These are phyloP conservation scores for Trochalopteron elliotii DNA, from an alignment of 2,113 vertebrate species.

Conservation along the genomic window DNA sequence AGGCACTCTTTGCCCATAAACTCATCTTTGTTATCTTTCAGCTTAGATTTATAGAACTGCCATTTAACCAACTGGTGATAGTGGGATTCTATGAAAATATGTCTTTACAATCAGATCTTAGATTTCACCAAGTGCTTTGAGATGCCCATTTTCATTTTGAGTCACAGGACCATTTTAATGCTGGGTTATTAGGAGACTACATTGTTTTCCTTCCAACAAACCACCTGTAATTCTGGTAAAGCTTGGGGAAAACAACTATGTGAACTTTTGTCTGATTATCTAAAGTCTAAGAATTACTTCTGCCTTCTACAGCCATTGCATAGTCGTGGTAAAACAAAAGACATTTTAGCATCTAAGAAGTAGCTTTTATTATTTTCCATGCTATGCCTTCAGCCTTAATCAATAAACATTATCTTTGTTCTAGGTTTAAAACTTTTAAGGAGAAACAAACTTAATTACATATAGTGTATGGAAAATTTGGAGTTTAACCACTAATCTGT, in stretches of 20 bases:
- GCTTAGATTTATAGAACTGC: neutral
- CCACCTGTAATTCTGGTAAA: neutral
- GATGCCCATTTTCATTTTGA: neutral
- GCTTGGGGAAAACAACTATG: neutral
- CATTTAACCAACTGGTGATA: neutral
- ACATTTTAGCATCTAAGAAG: neutral
- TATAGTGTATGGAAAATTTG: neutral
- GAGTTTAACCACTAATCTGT: slow-evolving; percentile 33
- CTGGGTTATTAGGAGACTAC: neutral
- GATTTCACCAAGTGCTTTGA: neutral
- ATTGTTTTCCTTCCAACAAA: neutral
- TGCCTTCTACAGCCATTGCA: neutral
- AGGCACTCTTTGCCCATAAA: neutral
- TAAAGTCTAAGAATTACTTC: neutral
- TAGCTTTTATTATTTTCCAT: slow-evolving; percentile 34
- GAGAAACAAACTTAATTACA: slow-evolving; percentile 44
- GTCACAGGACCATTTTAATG: neutral
- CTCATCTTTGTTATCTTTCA: neutral
- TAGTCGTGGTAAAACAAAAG: slow-evolving; percentile 26
- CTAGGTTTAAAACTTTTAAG: slow-evolving; percentile 53
- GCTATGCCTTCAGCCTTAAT: slow-evolving; percentile 41
- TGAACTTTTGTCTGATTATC: neutral
- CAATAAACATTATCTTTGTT: slow-evolving; percentile 44
- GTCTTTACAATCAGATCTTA: neutral
- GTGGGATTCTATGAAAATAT: neutral